Percentiles rank a stretch among this genome's conserved stretches.
phyloP scores from a whole-genome alignment of 2,888 invertebrate genomes.

The Nyleta sp. region DNA sequence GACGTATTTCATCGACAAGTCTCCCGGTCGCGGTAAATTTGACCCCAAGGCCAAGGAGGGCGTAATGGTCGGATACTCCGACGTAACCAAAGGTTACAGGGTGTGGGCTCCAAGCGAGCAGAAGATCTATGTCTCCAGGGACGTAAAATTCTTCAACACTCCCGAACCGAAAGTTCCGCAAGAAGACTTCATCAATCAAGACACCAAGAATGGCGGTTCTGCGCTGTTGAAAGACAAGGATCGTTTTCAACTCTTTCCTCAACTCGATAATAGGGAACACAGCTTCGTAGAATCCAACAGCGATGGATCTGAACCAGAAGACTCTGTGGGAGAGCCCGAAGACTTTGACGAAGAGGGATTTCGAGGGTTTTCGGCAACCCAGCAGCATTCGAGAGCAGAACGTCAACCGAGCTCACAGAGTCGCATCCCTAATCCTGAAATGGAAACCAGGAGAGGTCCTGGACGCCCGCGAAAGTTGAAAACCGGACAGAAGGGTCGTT shows the following conservation, averaged over 20 bases:
- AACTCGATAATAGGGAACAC: too few relatives aligned
- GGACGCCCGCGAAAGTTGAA: not conserved
- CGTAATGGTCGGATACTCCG: constrained; percentile 36
- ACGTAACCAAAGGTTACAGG: constrained; percentile 46
- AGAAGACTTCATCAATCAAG: not conserved
- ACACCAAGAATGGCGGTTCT: not conserved
- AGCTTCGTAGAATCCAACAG: too few relatives aligned
- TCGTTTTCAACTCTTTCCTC: too few relatives aligned
- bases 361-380: too few relatives aligned
- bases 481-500: not conserved
- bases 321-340: too few relatives aligned
- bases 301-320: too few relatives aligned
- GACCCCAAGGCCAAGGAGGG: constrained; percentile 36
- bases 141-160: constrained; percentile 39
- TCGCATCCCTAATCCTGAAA: not conserved
- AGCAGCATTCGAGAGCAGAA: too few relatives aligned
- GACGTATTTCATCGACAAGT: constrained; percentile 28
- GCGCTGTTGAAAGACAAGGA: not conserved
- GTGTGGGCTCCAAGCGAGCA: constrained; percentile 36
- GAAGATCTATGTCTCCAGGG: constrained; percentile 18
- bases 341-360: not conserved
- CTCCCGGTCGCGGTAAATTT: constrained; percentile 45
- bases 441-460: not conserved
- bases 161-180: not conserved
- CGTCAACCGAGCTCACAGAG: not conserved